Percentiles rank a stretch among this genome's conserved stretches.
Evolutionary conservation across 2,888 invertebrate genomes (phyloP).

Genomic region (Plemyria rubiginata): DNA sequence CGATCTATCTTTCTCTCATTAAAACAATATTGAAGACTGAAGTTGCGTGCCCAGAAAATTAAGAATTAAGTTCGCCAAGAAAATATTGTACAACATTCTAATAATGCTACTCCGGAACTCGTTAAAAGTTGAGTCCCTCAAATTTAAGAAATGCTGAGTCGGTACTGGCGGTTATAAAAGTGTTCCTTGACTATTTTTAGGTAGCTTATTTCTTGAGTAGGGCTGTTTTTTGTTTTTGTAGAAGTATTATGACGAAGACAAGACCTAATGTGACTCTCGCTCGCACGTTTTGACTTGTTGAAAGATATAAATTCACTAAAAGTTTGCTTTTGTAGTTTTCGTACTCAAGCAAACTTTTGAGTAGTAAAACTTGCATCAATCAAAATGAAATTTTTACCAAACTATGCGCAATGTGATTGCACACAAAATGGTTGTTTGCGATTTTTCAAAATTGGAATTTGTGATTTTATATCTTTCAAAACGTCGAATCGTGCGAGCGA

Average conservation of each 20-base stretch:
- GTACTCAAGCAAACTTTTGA: no score
- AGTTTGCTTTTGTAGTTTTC: no score
- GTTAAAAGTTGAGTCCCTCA: constrained; percentile 25
- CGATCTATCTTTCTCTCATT: not conserved
- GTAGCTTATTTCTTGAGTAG: constrained; percentile 16
- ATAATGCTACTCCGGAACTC: constrained; percentile 20
- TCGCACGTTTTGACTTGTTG: no score
- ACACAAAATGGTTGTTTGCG: no score
- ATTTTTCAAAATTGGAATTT: no score
- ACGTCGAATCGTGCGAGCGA: no score
- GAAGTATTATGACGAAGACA: not conserved
- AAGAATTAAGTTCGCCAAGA: constrained; percentile 11
- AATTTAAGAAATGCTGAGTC: constrained; percentile 18
- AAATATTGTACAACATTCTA: constrained; percentile 15
- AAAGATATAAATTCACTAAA: no score
- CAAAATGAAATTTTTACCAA: no score
- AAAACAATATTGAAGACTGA: not conserved
- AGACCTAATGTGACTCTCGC: no score
- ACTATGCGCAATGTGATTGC: no score
- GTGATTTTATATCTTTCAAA: no score
- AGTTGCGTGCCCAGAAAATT: constrained; percentile 5
- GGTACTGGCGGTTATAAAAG: constrained; percentile 24
- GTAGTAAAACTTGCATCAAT: no score
- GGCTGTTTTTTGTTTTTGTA: not conserved
- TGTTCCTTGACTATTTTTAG: constrained; percentile 25